These are phyloP conservation scores for Papilio aristodemus DNA, from an alignment of 1,140 invertebrate genomes.

Conservation along the genomic window DNA sequence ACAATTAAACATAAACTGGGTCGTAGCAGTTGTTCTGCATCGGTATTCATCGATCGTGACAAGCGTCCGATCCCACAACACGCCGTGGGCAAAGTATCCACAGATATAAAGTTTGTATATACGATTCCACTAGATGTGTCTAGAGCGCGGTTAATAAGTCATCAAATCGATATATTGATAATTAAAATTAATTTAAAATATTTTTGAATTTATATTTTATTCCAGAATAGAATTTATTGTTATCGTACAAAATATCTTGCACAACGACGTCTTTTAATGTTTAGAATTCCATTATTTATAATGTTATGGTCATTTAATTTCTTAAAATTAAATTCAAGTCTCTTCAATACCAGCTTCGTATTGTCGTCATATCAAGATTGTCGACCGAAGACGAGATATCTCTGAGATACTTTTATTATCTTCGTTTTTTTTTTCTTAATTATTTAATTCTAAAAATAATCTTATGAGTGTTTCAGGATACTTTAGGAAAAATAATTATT, in stretches of 20 bases:
- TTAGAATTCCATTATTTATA: neutral
- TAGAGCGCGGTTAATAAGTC: neutral
- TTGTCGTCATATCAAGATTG: neutral
- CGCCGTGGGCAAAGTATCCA: neutral
- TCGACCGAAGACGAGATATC: neutral
- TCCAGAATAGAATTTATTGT: too few relatives aligned
- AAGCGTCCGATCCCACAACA: neutral
- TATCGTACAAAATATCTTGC: neutral
- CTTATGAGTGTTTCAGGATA: too few relatives aligned
- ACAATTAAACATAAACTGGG: too few relatives aligned
- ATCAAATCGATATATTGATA: too few relatives aligned
- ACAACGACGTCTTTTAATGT: neutral
- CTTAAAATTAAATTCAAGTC: neutral
- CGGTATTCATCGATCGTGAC: too few relatives aligned
- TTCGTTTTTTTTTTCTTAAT: neutral
- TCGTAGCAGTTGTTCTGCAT: too few relatives aligned
- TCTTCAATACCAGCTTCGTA: neutral
- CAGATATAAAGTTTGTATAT: neutral
- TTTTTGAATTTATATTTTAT: too few relatives aligned
- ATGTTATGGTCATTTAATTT: neutral
- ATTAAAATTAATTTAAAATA: too few relatives aligned
- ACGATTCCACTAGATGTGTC: conserved; percentile 6
- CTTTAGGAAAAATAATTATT: too few relatives aligned
- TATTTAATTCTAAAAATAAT: too few relatives aligned
- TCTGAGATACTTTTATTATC: neutral